Evolutionary conservation across 92 coral and sea anemone genomes (phyloP).

Genomic region (Virgularia gustaviana): DNA sequence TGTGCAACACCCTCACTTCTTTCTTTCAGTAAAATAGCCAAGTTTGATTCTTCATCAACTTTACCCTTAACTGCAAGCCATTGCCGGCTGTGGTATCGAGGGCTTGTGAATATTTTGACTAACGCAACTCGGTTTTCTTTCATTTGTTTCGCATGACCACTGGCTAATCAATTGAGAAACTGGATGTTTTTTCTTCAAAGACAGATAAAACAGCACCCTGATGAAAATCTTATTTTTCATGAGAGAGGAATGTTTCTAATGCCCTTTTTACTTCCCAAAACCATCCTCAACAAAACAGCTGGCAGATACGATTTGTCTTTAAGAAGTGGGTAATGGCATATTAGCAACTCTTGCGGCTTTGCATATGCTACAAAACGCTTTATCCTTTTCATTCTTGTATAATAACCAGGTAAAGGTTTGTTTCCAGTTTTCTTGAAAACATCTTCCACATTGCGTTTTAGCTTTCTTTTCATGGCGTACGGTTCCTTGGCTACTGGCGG

Average conservation of each 20-base stretch:
- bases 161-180: conserved; percentile 48
- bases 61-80: conserved; percentile 54
- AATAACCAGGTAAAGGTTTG: conserved; percentile 31
- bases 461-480: conserved; percentile 20
- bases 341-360: conserved; percentile 23
- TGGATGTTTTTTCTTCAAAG: conserved; percentile 31
- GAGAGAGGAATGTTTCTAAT: conserved; percentile 52
- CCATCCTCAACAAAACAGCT: conserved; percentile 39
- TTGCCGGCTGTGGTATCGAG: conserved; percentile 46
- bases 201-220: conserved; percentile 42
- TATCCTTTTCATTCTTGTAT: conserved; percentile 30
- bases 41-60: conserved; percentile 50
- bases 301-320: conserved; percentile 10
- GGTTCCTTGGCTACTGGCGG: conserved; percentile 18
- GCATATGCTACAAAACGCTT: conserved; percentile 27
- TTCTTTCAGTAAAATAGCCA: conserved; percentile 36
- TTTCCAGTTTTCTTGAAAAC: conserved; percentile 28
- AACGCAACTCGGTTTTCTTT: conserved; percentile 49
- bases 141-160: conserved; percentile 42
- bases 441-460: conserved; percentile 26
- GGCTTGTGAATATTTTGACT: conserved; percentile 56
- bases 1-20: conserved; percentile 47
- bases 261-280: conserved; percentile 58
- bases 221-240: conserved; percentile 52
- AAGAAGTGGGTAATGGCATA: conserved; percentile 36